phyloP scores from a whole-genome alignment of 2,888 invertebrate genomes.

The Megamerina dolium region DNA sequence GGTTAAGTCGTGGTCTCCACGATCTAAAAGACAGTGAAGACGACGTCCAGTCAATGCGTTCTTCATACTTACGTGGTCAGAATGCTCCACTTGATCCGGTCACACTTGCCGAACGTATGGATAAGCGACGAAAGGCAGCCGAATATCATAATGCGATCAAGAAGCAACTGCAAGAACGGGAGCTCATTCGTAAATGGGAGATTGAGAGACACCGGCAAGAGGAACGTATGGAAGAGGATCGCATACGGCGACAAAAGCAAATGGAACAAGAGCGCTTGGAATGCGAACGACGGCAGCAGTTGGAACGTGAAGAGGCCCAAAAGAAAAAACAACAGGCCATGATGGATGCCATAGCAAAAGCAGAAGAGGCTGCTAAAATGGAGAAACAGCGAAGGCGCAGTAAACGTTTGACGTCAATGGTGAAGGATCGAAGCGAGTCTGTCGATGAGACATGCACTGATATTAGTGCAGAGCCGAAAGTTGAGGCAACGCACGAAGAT shows the following conservation, averaged over 20 bases:
- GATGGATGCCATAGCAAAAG: conserved; percentile 70
- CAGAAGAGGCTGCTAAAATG: conserved; percentile 65
- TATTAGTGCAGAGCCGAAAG: not conserved
- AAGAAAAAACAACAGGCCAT: conserved; percentile 68
- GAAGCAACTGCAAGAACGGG: conserved; percentile 78
- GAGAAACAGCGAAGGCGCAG: conserved; percentile 57
- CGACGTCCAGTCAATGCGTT: conserved; percentile 47
- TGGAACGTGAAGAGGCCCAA: conserved; percentile 67
- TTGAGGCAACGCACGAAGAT: not conserved
- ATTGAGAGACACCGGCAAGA: conserved; percentile 66
- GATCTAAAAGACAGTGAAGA: conserved; percentile 52
- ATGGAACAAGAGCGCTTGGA: conserved; percentile 63
- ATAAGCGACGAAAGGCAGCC: conserved; percentile 72
- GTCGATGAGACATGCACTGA: not conserved
- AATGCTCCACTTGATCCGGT: conserved; percentile 77
- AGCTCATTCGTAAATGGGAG: conserved; percentile 69
- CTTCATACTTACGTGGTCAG: conserved; percentile 77
- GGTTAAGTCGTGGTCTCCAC: conserved; percentile 54
- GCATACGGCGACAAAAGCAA: conserved; percentile 69
- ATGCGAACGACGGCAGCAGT: conserved; percentile 60
- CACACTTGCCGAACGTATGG: conserved; percentile 73
- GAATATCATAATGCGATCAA: conserved; percentile 83
- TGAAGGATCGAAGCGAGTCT: conserved; percentile 6
- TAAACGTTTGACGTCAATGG: conserved; percentile 28
- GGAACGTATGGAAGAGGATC: conserved; percentile 74